phyloP scores from a whole-genome alignment of 1,140 invertebrate genomes.

The Drosophila athabasca region DNA sequence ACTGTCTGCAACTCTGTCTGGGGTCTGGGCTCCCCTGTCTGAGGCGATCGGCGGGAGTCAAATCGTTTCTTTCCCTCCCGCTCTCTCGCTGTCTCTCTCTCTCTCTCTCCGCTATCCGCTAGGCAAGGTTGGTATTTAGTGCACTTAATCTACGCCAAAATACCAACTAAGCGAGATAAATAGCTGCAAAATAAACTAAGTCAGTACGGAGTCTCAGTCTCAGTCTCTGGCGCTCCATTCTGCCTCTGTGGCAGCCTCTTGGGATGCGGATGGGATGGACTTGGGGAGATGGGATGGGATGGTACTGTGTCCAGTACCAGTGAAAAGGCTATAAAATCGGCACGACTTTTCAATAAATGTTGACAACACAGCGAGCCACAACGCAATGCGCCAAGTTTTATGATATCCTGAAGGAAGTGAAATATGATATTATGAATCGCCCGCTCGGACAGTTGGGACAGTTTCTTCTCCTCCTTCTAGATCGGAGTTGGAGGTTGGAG shows the following conservation, averaged over 20 bases:
- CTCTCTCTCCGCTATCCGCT: constrained; percentile 57
- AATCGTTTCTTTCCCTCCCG: constrained; percentile 45
- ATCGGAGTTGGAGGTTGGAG: background rate
- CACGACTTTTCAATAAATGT: constrained; percentile 83
- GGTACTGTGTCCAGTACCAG: constrained; percentile 50
- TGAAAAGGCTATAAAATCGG: constrained; percentile 83
- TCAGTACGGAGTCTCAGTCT: constrained; percentile 35
- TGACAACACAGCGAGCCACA: constrained; percentile 76
- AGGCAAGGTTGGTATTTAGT: constrained; percentile 71
- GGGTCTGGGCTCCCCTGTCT: constrained; percentile 33
- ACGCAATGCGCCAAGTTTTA: constrained; percentile 75
- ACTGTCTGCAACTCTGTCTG: constrained; percentile 42
- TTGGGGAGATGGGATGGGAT: constrained; percentile 7
- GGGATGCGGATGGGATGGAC: constrained; percentile 16
- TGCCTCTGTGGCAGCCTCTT: constrained; percentile 19
- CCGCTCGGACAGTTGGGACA: constrained; percentile 76
- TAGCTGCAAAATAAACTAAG: constrained; percentile 82
- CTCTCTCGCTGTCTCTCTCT: constrained; percentile 29
- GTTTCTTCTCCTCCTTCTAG: constrained; percentile 42
- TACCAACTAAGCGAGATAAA: constrained; percentile 81
- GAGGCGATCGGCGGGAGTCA: constrained; percentile 62
- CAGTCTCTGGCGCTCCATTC: constrained; percentile 58
- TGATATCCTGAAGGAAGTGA: constrained; percentile 83
- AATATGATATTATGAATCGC: constrained; percentile 83
- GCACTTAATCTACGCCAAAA: constrained; percentile 83